These are phyloP conservation scores for Patella caerulea DNA, from an alignment of 2,888 invertebrate species.

Conservation along the genomic window DNA sequence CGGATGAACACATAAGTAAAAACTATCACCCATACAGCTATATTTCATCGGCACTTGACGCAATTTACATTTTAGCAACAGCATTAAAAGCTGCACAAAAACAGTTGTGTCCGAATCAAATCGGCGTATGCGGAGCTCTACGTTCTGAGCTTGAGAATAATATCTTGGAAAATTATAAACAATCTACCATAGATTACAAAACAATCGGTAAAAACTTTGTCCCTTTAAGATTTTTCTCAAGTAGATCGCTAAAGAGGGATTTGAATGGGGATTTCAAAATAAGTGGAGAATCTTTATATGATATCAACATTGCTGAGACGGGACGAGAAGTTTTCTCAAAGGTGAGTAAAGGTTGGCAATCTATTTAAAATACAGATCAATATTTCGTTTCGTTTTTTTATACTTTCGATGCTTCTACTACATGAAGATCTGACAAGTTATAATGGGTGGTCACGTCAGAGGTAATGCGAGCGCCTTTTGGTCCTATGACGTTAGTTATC, in stretches of 20 bases:
- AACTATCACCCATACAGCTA: slow-evolving; percentile 1
- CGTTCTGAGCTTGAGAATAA: neutral
- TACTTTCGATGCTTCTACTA: no score
- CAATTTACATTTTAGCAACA: slow-evolving; percentile 34
- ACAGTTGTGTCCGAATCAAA: neutral
- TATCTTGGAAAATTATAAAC: slow-evolving; percentile 7
- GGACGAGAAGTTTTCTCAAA: slow-evolving; percentile 11
- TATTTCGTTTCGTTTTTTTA: no score
- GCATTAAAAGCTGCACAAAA: slow-evolving; percentile 24
- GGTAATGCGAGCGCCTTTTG: no score
- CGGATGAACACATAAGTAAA: no score
- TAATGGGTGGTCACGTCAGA: no score
- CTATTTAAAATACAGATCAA: no score
- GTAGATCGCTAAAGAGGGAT: slow-evolving; percentile 13
- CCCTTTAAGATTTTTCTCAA: slow-evolving; percentile 2
- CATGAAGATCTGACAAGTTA: no score
- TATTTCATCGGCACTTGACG: slow-evolving; percentile 27
- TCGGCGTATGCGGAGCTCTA: slow-evolving; percentile 15
- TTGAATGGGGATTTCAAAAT: slow-evolving; percentile 21
- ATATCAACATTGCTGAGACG: slow-evolving; percentile 17
- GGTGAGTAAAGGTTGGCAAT: neutral
- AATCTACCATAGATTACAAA: neutral
- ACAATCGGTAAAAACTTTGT: neutral
- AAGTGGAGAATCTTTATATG: slow-evolving; percentile 20
- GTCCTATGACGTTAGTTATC: no score